Base-by-base conservation (phyloP, 92 coral and sea anemone species). In the Palythoa caribaeorum region DNA sequence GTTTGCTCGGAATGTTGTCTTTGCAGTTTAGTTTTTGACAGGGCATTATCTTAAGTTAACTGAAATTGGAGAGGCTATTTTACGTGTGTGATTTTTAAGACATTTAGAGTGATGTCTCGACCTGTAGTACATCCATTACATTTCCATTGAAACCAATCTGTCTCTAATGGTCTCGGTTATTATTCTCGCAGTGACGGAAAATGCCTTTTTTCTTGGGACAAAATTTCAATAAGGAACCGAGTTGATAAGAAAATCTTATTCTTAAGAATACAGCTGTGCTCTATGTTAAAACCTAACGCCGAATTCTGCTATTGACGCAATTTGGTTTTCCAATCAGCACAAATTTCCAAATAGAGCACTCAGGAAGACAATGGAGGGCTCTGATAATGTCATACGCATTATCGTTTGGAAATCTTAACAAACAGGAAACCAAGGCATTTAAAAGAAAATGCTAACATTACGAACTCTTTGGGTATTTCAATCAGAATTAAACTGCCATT, bases 1-100 rank as follows among this genome's bases (percentile, higher is more conserved):
- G 98, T 95, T 95, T 95, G 98, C 92, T 89, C 92, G 96, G 87
- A 89, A 85, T 95, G 98, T 95, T 95, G 94, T 95, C 98, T 95
- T 95, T 95, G 92, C 80, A 93, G 96, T 90, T 88, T 89, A 88
- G 92, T 88, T 89, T 90, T 91, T 93, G 96, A 93, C 96, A 95
- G 94, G 92, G 88, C 98, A 95, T 95, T 95, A 95, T 95, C 98
- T 95, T 68, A 84, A 86, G 90, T 84, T 90, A 80, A 95, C 91
- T 91, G 98, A 93, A 95, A 95, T 87, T 90, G 92, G 98, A 95
- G 96, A 95, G 95, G 94, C 91, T 94, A 88, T 95, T 93, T 93
- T 93, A 92, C 90, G 89, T 94, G 87, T 95, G 93, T 92, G 94
- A 92, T 88, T 91, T 63, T 93, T 89, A 89, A 96, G 93, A 91